Conservation (phyloP, 2,888 invertebrate genomes). For the Frankliniella fusca region DNA sequence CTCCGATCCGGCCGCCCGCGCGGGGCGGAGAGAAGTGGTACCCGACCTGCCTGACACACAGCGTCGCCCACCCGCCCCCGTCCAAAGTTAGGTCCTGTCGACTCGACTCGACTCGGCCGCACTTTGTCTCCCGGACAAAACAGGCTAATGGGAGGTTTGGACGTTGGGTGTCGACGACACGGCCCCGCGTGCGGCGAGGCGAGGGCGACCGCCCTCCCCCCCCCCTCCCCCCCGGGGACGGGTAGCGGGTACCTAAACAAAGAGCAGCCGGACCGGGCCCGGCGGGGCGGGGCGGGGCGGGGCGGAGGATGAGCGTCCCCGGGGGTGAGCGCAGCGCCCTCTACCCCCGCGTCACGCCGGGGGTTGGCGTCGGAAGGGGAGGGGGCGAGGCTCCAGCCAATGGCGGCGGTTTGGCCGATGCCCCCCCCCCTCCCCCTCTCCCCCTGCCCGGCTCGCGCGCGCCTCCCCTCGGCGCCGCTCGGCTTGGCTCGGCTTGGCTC, state of each 20-base stretch:
- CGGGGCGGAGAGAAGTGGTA: background rate
- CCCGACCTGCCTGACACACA: background rate
- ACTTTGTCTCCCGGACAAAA: background rate
- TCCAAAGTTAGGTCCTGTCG: background rate
- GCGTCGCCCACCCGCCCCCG: background rate
- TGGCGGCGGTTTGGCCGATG: background rate
- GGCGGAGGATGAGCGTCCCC: background rate
- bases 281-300: no score
- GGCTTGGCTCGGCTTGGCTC: background rate
- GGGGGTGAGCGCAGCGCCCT: background rate
- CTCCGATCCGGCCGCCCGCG: background rate
- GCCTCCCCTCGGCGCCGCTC: background rate
- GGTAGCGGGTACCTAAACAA: slow-evolving; percentile 15
- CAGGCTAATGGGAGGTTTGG: no score
- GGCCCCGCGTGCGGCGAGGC: no score
- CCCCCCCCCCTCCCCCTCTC: background rate
- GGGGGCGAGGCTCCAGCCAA: slow-evolving; percentile 6
- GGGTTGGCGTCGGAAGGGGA: background rate
- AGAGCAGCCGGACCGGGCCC: background rate
- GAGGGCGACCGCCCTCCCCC: no score
- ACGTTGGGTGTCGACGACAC: no score
- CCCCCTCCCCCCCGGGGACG: background rate
- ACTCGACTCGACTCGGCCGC: background rate
- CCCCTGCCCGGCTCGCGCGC: background rate
- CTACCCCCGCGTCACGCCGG: background rate